Evolutionary conservation across 2,888 invertebrate species (phyloP), one percentile per base, ranked within the genome.

Genomic region (Scelioninae gen. 2): DNA sequence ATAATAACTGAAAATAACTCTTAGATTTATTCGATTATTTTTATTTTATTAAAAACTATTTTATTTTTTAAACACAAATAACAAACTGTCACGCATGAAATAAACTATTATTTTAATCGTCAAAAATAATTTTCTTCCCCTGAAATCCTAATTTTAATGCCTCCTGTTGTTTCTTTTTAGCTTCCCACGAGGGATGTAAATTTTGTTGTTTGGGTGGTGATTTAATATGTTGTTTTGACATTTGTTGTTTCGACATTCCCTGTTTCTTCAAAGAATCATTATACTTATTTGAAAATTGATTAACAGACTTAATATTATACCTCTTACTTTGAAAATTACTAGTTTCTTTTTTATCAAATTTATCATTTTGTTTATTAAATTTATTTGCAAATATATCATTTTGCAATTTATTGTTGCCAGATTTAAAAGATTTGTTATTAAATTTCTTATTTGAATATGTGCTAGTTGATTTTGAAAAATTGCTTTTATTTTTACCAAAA

Each of bases 161-260:
- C 22, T 84, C 81, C 37, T 84, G 85, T 55, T 85, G 81, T 61
- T 85, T 86, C 57, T 77, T 86, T 31, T 80, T 84, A 2, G 86
- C 86, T 41, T 78, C 80, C 86, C 86, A 86, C 1, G 86, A 86
- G 5, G 86, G 86, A 82, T 86, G 86, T 10, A 86, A 72, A 50
- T 74, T 64, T 43, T 74, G 60, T 10, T 70, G 65, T 43, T 72
- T 60, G 9, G 50, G 13, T 5, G 15, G 11, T 18, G 52, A 46
- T 43, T 72, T 64, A 41, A 39, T 11, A 50, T 19, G 13, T 22
- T 41, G 13, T 11, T 22, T 37, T 22, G 2, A 13, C n/a, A 22
- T 19, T 6, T 15, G 13, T 45, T 45, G 25, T n/a, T n/a, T 45
- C 18, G 25, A 2, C 16, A 41, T 41, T 18, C 2, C 2, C 7